phyloP scores from a whole-genome alignment of 1,140 invertebrate genomes.

The Xylocopa sonorina region DNA sequence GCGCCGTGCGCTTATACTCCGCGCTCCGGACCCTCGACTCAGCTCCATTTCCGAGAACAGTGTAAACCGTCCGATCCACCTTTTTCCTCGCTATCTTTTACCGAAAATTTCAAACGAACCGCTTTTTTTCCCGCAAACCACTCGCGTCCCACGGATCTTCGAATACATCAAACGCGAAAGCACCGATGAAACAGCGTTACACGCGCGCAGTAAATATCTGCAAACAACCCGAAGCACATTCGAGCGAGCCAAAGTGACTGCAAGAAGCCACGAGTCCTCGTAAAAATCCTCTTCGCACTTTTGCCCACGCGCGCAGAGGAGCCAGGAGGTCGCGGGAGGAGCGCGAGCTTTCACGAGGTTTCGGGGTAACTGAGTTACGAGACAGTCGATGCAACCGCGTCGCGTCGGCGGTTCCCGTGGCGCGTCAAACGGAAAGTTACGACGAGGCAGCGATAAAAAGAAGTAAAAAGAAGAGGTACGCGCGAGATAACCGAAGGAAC shows the following conservation, averaged over 20 bases:
- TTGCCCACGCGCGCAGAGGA: neutral
- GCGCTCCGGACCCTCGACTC: neutral
- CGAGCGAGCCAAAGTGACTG: neutral
- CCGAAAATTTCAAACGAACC: too few relatives aligned
- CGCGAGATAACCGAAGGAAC: conserved; percentile 23
- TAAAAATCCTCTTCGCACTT: neutral
- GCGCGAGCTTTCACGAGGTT: neutral
- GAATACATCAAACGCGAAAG: too few relatives aligned
- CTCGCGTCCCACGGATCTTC: too few relatives aligned
- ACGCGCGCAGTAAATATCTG: too few relatives aligned
- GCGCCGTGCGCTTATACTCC: neutral
- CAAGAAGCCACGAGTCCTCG: neutral
- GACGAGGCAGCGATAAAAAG: conserved; percentile 25
- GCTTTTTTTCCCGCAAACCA: too few relatives aligned
- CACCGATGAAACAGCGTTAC: too few relatives aligned
- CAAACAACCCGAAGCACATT: too few relatives aligned
- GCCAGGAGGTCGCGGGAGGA: neutral
- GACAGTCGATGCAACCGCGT: conserved; percentile 13
- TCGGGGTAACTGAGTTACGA: conserved; percentile 31
- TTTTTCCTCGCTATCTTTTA: neutral
- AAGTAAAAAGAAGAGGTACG: conserved; percentile 8
- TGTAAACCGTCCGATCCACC: neutral
- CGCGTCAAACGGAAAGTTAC: conserved; percentile 2
- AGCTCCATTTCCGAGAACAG: neutral
- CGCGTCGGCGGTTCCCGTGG: neutral